These are phyloP conservation scores for Germaria angustata DNA, from an alignment of 2,888 invertebrate species.

Conservation along the genomic window DNA sequence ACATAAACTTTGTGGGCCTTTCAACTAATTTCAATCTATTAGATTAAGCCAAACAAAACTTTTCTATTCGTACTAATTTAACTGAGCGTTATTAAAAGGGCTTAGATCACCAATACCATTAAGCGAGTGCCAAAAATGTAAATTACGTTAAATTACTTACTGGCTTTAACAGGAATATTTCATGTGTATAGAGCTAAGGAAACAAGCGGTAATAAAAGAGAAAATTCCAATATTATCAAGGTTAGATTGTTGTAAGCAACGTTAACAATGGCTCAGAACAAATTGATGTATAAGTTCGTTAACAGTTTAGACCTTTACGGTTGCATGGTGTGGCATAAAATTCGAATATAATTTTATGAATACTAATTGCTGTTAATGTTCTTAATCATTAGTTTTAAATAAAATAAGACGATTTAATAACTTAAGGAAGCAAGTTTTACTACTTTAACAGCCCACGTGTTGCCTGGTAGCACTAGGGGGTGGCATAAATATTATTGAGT, in stretches of 20 bases:
- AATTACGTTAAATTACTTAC: constrained; percentile 1
- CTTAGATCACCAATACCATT: constrained; percentile 3
- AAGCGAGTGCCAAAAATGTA: neutral
- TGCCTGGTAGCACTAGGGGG: neutral
- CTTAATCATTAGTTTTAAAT: neutral
- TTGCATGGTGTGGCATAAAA: neutral
- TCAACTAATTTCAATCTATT: constrained; percentile 23
- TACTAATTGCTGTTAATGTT: neutral
- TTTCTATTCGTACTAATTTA: neutral
- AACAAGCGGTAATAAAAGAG: neutral
- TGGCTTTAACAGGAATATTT: neutral
- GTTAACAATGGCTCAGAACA: neutral
- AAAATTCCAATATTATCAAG: constrained; percentile 13
- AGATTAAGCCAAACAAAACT: neutral
- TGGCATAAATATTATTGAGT: constrained; percentile 32
- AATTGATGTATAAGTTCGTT: neutral
- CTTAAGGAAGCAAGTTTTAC: neutral
- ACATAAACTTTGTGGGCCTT: constrained; percentile 6
- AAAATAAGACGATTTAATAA: neutral
- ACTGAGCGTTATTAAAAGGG: neutral
- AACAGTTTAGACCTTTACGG: neutral
- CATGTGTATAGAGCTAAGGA: neutral
- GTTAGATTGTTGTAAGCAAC: neutral
- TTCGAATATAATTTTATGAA: neutral
- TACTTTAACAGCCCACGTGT: neutral